These are phyloP conservation scores for Caenorhabditis imperialis DNA, from an alignment of 2,888 invertebrate genomes.

Conservation along the genomic window DNA sequence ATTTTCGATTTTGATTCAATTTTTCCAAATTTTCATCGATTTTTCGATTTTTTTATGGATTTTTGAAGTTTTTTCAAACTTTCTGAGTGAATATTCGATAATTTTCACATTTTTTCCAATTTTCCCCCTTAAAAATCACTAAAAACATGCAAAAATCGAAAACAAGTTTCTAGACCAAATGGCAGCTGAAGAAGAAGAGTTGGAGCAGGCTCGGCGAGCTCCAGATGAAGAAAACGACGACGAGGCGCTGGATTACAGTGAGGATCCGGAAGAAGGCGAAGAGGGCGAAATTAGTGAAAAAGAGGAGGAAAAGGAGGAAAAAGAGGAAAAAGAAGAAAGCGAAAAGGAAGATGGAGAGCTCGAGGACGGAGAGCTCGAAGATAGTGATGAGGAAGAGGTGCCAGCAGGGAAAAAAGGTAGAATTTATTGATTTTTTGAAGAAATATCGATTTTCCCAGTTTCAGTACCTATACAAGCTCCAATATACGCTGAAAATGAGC, in stretches of 20 bases:
- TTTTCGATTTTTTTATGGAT: too few species aligned
- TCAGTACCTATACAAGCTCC: conserved; percentile 37
- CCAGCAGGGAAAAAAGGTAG: conserved; percentile 27
- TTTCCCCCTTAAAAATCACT: background rate
- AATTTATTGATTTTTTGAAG: background rate
- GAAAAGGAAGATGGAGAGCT: conserved; percentile 31
- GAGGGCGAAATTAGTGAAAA: conserved; percentile 13
- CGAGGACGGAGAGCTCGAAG: conserved; percentile 51
- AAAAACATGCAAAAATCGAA: background rate
- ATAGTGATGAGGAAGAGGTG: conserved; percentile 27
- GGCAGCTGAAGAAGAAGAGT: conserved; percentile 1
- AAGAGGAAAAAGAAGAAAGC: conserved; percentile 1
- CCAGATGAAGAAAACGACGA: conserved; percentile 7
- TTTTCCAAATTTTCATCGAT: too few species aligned
- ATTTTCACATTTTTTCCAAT: background rate
- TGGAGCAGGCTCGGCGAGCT: background rate
- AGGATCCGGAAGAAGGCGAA: conserved; percentile 37
- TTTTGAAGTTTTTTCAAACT: too few species aligned
- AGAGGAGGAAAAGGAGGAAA: conserved; percentile 2
- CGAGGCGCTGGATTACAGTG: conserved; percentile 37
- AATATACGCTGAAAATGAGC: background rate
- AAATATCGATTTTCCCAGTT: conserved; percentile 2
- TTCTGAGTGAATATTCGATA: background rate
- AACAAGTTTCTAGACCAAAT: conserved; percentile 6
- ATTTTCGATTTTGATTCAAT: too few species aligned